These are phyloP conservation scores for Drosophila paulistorum DNA, from an alignment of 1,140 invertebrate genomes.

Conservation along the genomic window DNA sequence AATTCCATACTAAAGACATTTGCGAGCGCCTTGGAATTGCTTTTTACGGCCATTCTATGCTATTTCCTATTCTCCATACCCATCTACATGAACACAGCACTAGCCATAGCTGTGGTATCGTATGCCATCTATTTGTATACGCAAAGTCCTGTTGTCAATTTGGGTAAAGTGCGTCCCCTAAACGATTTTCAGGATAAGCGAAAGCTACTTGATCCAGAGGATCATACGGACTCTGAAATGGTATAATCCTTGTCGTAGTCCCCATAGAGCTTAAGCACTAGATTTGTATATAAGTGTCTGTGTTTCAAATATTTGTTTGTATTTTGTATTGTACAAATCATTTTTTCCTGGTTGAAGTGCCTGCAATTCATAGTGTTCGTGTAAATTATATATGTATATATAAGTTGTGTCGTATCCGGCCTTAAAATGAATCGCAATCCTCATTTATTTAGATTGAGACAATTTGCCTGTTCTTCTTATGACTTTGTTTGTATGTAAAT, in stretches of 20 bases:
- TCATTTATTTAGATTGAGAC: background rate
- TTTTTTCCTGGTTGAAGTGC: conserved; percentile 45
- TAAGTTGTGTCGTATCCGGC: conserved; percentile 8
- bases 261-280: conserved; percentile 26
- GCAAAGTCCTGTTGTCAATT: conserved; percentile 92
- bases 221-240: conserved; percentile 57
- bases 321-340: background rate
- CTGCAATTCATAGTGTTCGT: conserved; percentile 43
- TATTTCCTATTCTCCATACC: conserved; percentile 95
- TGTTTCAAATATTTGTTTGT: background rate
- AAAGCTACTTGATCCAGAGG: conserved; percentile 65
- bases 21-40: conserved; percentile 95
- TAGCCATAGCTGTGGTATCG: conserved; percentile 93
- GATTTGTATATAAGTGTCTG: conserved; percentile 23
- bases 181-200: conserved; percentile 58
- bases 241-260: conserved; percentile 46
- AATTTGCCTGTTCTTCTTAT: background rate
- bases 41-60: conserved; percentile 95
- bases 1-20: conserved; percentile 99
- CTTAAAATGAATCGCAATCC: conserved; percentile 34
- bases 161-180: conserved; percentile 75
- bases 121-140: conserved; percentile 94
- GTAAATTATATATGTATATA: background rate
- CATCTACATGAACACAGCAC: conserved; percentile 91
- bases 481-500: conserved; percentile 19